Evolutionary conservation across 2,113 vertebrate species (phyloP).

Genomic region (Etia nguti): DNA sequence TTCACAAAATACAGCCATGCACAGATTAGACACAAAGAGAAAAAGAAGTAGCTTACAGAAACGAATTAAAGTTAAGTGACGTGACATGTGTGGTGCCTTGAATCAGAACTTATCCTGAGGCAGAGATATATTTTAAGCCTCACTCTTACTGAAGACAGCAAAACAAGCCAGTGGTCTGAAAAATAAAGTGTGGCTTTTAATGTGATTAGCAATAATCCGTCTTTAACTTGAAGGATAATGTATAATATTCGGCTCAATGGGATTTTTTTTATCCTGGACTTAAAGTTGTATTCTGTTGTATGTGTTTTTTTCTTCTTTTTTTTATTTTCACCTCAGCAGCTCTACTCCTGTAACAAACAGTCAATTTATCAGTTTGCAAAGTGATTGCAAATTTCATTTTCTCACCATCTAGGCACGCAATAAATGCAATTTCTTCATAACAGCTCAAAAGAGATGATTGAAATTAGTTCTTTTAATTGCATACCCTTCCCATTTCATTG

Average conservation of each 20-base stretch:
- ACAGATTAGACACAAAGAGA: not conserved
- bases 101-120: not conserved
- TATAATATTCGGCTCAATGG: not conserved
- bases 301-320: not conserved
- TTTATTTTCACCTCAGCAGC: not conserved
- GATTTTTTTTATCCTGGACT: not conserved
- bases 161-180: not conserved
- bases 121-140: not conserved
- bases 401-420: not conserved
- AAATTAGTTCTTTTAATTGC: not conserved
- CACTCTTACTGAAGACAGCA: not conserved
- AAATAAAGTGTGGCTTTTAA: not conserved
- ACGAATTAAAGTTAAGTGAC: conserved; percentile 4
- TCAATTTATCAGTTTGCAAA: not conserved
- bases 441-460: not conserved
- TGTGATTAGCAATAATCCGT: not conserved
- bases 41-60: not conserved
- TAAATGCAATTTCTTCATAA: not conserved
- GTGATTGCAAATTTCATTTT: not conserved
- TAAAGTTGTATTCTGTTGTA: not conserved
- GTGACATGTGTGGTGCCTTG: not conserved
- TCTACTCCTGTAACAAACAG: not conserved
- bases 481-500: not conserved
- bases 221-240: not conserved
- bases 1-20: not conserved